Base-by-base conservation (phyloP, 1,140 invertebrate genomes). In the Euwallacea fornicatus region DNA sequence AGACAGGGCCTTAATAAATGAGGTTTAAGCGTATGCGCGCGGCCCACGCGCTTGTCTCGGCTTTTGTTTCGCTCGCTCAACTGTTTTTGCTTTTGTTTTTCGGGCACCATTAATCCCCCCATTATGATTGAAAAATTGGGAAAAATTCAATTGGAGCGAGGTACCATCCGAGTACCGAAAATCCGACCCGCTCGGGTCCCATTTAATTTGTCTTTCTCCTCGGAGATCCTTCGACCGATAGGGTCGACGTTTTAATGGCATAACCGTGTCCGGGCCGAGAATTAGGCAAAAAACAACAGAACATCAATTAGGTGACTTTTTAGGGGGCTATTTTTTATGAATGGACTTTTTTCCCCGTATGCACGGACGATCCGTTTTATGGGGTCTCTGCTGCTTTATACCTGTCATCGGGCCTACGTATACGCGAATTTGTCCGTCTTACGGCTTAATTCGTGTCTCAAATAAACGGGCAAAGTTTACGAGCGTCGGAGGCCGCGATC, bases 1-100 rank as follows among this genome's bases (percentile, higher is more conserved):
- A 76, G 80, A 81, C 80, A 81, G 78, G 79, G 76, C 77, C 74
- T 59, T 78, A 78, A 80, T 80, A 80, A 81, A 81, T 81, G 80
- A 77, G 76, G 70, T 72, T 74, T 72, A 67, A 69, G 76, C 73
- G 73, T 66, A 66, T 71, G 67, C 64, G 73, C 69, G 66, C 72
- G 76, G 76, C 79, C 78, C 80, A 78, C 79, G 76, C 76, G 68
- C 77, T 60, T 61, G 13, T 53, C 62, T 15, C 13, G 4, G n/a
- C 21, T 58, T 16, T 58, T 58, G 13, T 58, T 58, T 58, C 13
- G n/a, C 21, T 58, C 55, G 11, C 8, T 61, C 43, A 61, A 61
- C 43, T 61, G 59, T 61, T 41, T 43, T 61, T 61, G 42, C 43
- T 61, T 61, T 43, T 11, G 21, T 61, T 10, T 50, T 50, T 13